These are phyloP conservation scores for Lethocerus indicus DNA, from an alignment of 1,140 invertebrate species.

Conservation along the genomic window DNA sequence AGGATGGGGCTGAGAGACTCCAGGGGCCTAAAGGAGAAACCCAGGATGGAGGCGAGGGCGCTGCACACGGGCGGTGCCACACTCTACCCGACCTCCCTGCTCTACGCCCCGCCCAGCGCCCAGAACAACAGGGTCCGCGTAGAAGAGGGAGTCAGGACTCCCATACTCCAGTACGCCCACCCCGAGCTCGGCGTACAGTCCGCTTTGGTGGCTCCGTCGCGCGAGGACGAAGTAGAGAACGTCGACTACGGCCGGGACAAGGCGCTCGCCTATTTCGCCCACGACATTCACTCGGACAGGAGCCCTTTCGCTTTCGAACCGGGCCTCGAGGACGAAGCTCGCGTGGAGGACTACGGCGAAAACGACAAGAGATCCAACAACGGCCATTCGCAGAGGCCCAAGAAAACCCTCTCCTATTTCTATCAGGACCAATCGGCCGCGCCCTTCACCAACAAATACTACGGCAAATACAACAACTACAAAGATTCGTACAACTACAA, in stretches of 20 bases:
- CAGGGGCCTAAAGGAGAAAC: slow-evolving; percentile 15
- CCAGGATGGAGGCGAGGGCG: slow-evolving; percentile 45
- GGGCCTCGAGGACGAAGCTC: slow-evolving; percentile 19
- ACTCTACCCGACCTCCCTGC: slow-evolving; percentile 39
- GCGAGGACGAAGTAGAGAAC: slow-evolving; percentile 23
- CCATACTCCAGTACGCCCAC: slow-evolving; percentile 58
- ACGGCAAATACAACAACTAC: slow-evolving; percentile 14
- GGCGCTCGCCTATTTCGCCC: slow-evolving; percentile 20
- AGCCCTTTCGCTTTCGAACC: slow-evolving; percentile 25
- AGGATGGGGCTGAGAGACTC: no score
- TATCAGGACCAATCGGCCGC: slow-evolving; percentile 13
- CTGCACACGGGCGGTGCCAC: slow-evolving; percentile 41
- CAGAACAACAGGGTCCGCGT: slow-evolving; percentile 27
- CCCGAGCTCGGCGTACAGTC: slow-evolving; percentile 58
- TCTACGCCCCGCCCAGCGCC: slow-evolving; percentile 32
- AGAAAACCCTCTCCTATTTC: slow-evolving; percentile 22
- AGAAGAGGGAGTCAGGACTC: slow-evolving; percentile 47
- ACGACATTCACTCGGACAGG: slow-evolving; percentile 25
- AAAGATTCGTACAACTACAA: slow-evolving; percentile 22
- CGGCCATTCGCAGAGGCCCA: slow-evolving; percentile 21
- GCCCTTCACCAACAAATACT: slow-evolving; percentile 15
- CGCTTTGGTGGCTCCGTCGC: slow-evolving; percentile 33
- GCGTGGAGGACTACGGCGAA: slow-evolving; percentile 29
- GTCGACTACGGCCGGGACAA: slow-evolving; percentile 21
- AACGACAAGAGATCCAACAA: slow-evolving; percentile 20